Evolutionary conservation across 2,113 vertebrate genomes (phyloP), one percentile per base, ranked within the genome.

Genomic region (Procavia capensis): DNA sequence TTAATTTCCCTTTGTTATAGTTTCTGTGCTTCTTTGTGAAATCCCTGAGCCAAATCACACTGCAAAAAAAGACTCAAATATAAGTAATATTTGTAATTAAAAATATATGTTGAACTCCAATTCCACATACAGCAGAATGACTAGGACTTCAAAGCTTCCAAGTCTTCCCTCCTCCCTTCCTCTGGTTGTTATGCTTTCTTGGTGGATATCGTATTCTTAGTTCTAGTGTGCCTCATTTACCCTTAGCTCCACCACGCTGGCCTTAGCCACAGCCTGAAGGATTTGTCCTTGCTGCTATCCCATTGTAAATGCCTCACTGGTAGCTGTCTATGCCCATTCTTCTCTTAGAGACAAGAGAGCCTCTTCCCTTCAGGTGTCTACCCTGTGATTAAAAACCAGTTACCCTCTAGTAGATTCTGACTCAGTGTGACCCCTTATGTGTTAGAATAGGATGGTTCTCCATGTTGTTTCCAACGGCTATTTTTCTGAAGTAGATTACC

Each of bases 101-200:
- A 61, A 74, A 16, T 2, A 47, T 2, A 47, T 27, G 50, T 27
- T 31, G 11, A 36, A 36, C n/a, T 61, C 19, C 16, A 79, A 6
- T 4, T 41, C 79, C 24, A 39, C 5, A 19, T 1, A 9, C 25
- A 16, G 19, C 5, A 22, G 17, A 80, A 20, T 54, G 31, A 3
- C 31, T 1, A 16, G 25, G 34, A 45, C 54, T n/a, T 85, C 9
- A 29, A 5, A 27, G n/a, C 19, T 45, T 27, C 29, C 9, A 6
- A 24, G 24, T 4, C 0, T 0, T 20, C 9, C 54, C 45, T 22
- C 0, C 0, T 17, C 14, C 54, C 0, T 9, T 11, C 27, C 0
- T 7, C 31, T 43, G 39, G 0, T 5, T 10, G 29, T 10, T 68
- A 17, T 36, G 57, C 72, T 50, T 41, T 27, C 9, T 24, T 57